Conservation (phyloP, 53 echinoderm and acorn worm species). For the Luidia sarsii region DNA sequence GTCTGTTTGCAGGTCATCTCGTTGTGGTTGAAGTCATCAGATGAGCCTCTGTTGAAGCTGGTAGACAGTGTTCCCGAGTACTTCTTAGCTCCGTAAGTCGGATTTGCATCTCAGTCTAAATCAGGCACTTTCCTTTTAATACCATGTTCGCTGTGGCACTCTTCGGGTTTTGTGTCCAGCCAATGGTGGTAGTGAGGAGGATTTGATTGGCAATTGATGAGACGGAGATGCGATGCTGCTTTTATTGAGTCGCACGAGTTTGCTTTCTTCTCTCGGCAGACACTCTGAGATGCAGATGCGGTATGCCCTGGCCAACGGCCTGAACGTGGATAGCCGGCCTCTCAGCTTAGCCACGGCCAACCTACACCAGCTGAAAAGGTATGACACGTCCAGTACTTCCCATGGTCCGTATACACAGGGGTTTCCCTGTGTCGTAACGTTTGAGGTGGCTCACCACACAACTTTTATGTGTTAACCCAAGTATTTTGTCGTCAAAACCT, state of each 20-base stretch:
- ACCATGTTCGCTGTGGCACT: too few relatives aligned
- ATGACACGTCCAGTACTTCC: too few relatives aligned
- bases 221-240: too few relatives aligned
- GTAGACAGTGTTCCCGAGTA: conserved; percentile 73
- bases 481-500: too few relatives aligned
- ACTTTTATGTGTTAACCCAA: too few relatives aligned
- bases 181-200: background rate
- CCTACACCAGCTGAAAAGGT: conserved; percentile 77
- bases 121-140: too few relatives aligned
- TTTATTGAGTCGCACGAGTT: too few relatives aligned
- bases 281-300: conserved; percentile 68
- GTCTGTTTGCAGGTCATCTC: conserved; percentile 75
- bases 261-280: conserved; percentile 28
- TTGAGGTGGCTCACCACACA: too few relatives aligned
- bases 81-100: conserved; percentile 72
- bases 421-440: too few relatives aligned
- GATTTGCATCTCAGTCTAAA: background rate
- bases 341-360: conserved; percentile 69
- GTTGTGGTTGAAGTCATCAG: conserved; percentile 72
- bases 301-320: conserved; percentile 47
- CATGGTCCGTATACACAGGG: too few relatives aligned
- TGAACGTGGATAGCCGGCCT: conserved; percentile 43
- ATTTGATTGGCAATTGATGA: background rate
- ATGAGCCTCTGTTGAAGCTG: conserved; percentile 73
- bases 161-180: too few relatives aligned